Evolutionary conservation across 2,797 vertebrate species (phyloP).

Genomic region (Lutjanus argentimaculatus): DNA sequence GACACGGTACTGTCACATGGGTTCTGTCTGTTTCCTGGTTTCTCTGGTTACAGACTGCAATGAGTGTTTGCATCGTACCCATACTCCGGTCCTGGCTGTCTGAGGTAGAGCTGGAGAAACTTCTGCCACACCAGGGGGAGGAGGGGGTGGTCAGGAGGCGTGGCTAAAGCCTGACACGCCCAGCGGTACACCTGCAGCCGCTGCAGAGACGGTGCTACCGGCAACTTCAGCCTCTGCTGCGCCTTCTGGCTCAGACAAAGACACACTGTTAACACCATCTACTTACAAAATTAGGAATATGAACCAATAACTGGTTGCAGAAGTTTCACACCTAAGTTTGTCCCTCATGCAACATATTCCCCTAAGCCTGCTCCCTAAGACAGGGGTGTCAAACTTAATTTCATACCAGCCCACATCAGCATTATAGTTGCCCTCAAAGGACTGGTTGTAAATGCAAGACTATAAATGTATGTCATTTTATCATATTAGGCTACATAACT

Average conservation of each 20-base stretch:
- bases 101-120: slow-evolving; percentile 96
- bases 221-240: slow-evolving; percentile 94
- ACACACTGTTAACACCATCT: slow-evolving; percentile 41
- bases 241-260: slow-evolving; percentile 89
- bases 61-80: slow-evolving; percentile 86
- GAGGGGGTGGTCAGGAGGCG: slow-evolving; percentile 94
- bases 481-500: too few species aligned
- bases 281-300: background rate
- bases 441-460: too few species aligned
- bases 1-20: background rate
- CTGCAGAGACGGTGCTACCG: slow-evolving; percentile 93
- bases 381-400: too few species aligned
- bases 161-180: slow-evolving; percentile 94
- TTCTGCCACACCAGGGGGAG: slow-evolving; percentile 97
- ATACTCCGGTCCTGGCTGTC: slow-evolving; percentile 95
- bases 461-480: too few species aligned
- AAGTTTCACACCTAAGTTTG: too few species aligned
- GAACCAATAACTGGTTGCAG: background rate
- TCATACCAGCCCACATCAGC: too few species aligned
- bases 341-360: too few species aligned
- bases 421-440: too few species aligned
- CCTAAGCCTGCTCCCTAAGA: too few species aligned
- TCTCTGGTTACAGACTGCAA: background rate
- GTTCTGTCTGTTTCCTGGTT: slow-evolving; percentile 1
- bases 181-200: slow-evolving; percentile 97